Conservation (phyloP, 2,888 invertebrate species). For the Drosophila fungiperda region DNA sequence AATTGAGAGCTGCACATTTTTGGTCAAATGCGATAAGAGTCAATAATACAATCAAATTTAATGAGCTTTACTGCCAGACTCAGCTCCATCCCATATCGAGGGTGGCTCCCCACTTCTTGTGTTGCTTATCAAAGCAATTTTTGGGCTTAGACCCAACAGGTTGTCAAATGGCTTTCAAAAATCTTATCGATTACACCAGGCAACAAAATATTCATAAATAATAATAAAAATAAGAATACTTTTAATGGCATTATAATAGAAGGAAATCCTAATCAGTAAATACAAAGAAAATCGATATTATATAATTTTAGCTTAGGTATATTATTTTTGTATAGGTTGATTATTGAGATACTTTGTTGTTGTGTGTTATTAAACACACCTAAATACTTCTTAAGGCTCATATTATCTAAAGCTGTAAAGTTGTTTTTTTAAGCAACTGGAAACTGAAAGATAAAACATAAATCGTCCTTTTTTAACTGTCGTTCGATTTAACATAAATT, state of each 20-base stretch:
- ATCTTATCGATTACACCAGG: constrained; percentile 55
- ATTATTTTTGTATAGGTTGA: background rate
- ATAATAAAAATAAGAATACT: too few species aligned
- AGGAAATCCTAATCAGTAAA: background rate
- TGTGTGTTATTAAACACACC: constrained; percentile 49
- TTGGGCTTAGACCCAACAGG: constrained; percentile 52
- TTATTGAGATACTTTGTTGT: constrained; percentile 25
- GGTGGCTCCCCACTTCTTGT: constrained; percentile 34
- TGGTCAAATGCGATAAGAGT: constrained; percentile 77
- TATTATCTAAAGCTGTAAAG: constrained; percentile 49
- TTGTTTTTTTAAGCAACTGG: constrained; percentile 68
- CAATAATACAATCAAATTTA: constrained; percentile 75
- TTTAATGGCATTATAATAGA: background rate
- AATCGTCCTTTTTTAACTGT: constrained; percentile 59
- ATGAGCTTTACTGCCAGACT: constrained; percentile 62
- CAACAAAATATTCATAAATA: constrained; percentile 1
- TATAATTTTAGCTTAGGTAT: background rate
- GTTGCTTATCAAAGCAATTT: constrained; percentile 61
- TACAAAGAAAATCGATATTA: background rate
- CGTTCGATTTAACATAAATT: constrained; percentile 78
- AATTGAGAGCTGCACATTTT: constrained; percentile 47
- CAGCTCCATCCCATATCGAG: constrained; percentile 21
- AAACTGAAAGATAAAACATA: constrained; percentile 58
- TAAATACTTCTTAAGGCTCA: constrained; percentile 40
- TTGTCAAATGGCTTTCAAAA: constrained; percentile 47